A percentile compares a stretch with the other conserved stretches of the same genome.
Conservation (phyloP, 2,113 vertebrate genomes). For the Urocitellus parryii region DNA sequence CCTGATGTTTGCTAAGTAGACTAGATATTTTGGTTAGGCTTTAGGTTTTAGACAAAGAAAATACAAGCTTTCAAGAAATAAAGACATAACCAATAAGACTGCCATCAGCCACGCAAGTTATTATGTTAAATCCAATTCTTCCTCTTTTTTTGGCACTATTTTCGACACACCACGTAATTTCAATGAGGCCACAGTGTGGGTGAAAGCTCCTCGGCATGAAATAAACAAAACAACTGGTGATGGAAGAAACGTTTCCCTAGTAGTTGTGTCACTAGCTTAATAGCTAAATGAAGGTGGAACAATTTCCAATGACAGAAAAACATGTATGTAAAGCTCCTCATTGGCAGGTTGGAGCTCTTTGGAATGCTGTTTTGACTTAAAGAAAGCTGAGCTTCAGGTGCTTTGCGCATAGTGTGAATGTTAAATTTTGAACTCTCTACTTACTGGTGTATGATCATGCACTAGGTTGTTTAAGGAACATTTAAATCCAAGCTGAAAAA, state of each 20-base stretch:
- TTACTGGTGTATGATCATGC: background rate
- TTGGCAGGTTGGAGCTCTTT: background rate
- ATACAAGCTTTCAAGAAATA: background rate
- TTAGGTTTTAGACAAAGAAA: constrained; percentile 24
- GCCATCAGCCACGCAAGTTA: background rate
- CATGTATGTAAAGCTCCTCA: background rate
- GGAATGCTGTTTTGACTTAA: constrained; percentile 8
- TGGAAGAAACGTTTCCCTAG: background rate
- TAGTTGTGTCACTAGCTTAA: background rate
- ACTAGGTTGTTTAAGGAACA: constrained; percentile 48
- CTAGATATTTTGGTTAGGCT: background rate
- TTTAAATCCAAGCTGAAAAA: constrained; percentile 19
- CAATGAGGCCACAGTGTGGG: background rate
- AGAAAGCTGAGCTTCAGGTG: background rate
- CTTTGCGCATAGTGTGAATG: background rate
- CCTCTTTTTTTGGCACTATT: background rate
- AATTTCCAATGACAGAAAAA: constrained; percentile 14
- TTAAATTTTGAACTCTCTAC: constrained; percentile 16
- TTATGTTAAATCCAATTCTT: constrained; percentile 1
- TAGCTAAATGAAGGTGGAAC: background rate
- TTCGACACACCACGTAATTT: background rate
- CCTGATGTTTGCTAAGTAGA: background rate
- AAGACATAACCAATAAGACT: constrained; percentile 8
- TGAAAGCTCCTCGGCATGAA: constrained; percentile 26
- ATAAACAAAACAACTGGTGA: background rate